Percentiles rank a stretch among this genome's conserved stretches.
Conservation (phyloP, 2,113 vertebrate species). For the Microtus oregoni region DNA sequence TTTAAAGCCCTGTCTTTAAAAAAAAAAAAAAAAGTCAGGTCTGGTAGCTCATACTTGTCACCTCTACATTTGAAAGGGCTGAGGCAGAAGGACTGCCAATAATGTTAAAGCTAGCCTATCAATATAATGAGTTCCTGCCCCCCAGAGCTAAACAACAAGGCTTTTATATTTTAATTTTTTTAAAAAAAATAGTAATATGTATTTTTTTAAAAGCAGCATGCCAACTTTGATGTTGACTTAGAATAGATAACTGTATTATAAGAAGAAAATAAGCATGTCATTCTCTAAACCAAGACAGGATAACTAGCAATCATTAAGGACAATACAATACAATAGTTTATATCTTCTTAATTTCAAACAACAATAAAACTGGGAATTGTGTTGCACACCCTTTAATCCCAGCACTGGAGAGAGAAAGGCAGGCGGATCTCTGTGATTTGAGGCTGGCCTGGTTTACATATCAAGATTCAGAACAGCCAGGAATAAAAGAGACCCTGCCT, state of each 20-base stretch:
- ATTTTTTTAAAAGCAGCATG: neutral
- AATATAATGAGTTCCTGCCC: neutral
- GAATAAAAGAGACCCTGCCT: neutral
- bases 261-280: slow-evolving; percentile 28
- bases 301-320: slow-evolving; percentile 48
- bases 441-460: neutral
- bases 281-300: slow-evolving; percentile 16
- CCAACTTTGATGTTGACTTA: slow-evolving; percentile 48
- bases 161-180: neutral
- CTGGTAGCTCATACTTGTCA: neutral
- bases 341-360: slow-evolving; percentile 46
- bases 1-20: neutral
- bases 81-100: neutral
- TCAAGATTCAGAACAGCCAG: neutral
- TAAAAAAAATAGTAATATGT: neutral
- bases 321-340: slow-evolving; percentile 21
- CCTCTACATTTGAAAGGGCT: neutral
- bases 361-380: neutral
- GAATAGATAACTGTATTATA: neutral
- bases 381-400: neutral
- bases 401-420: neutral
- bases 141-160: neutral
- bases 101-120: neutral
- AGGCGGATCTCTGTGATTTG: too few relatives aligned
- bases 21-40: neutral